Evolutionary conservation across 1,140 invertebrate genomes (phyloP).

Genomic region (Steinernema feltiae): DNA sequence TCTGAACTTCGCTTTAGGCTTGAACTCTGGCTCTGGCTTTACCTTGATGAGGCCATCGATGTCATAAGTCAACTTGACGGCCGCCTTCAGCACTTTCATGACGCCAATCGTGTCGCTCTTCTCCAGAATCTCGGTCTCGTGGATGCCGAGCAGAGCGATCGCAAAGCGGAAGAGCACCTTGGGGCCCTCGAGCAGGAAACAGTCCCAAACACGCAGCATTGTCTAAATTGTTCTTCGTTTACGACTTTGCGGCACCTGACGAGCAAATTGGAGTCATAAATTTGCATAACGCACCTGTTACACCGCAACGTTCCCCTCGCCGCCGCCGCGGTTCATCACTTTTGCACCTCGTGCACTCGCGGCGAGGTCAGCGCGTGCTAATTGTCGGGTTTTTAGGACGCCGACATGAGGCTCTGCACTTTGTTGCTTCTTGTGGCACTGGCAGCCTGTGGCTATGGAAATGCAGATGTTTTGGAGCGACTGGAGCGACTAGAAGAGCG

Average conservation of each 20-base stretch:
- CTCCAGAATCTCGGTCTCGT: conserved; percentile 60
- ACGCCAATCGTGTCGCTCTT: conserved; percentile 61
- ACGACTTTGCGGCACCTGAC: background rate
- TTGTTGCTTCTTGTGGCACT: background rate
- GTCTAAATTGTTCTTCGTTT: conserved; percentile 57
- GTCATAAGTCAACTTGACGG: conserved; percentile 61
- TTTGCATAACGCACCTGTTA: background rate
- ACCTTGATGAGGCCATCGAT: conserved; percentile 62
- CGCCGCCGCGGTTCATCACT: background rate
- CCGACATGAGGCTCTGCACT: background rate
- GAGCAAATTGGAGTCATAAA: background rate
- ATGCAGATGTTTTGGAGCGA: background rate
- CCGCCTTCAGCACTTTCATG: conserved; percentile 63
- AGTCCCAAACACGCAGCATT: conserved; percentile 70
- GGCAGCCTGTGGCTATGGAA: background rate
- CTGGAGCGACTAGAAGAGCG: background rate
- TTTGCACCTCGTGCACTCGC: background rate
- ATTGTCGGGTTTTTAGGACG: background rate
- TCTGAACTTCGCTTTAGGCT: conserved; percentile 46
- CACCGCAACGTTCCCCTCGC: background rate
- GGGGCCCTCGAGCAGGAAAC: conserved; percentile 83
- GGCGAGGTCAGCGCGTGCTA: too few species aligned
- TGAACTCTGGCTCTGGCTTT: background rate
- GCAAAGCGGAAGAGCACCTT: conserved; percentile 80
- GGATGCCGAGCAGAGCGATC: conserved; percentile 71